Evolutionary conservation across 2,113 vertebrate genomes (phyloP), one percentile per base, ranked within the genome.

Genomic region (Tachuris rubrigastra): DNA sequence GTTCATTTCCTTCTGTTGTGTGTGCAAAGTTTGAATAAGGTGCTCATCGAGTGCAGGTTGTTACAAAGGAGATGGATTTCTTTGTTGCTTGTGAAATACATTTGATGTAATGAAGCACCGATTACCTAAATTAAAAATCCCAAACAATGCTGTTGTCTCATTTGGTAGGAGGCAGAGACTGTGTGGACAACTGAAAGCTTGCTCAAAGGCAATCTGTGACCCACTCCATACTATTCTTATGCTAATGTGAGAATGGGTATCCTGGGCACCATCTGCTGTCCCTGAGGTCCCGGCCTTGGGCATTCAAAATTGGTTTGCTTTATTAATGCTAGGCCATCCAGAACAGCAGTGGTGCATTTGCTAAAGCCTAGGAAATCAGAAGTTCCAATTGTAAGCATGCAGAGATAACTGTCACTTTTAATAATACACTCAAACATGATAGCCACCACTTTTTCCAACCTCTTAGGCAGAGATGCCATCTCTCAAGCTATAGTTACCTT

Each of bases 181-280:
- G 71, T 52, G 71, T 65, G 81, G 93, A 84, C 94, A 87, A 95
- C 35, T 35, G 90, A 78, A 95, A 97, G 80, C 79, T 94, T 94
- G 94, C 93, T 96, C 66, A 80, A 74, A 97, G 95, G 95, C 97
- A 95, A 85, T 94, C 72, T 95, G 97, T 95, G 95, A 93, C 91
- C 91, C 85, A 67, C 71, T 96, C 84, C 35, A 1, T 49, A 14
- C 91, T 87, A 96, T 96, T 97, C 87, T 95, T 59, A 97, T 97
- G 97, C 84, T 98, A 97, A 97, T 97, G 86, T 91, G 86, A 91
- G 91, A 85, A 85, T 94, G 76, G 95, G 86, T 81, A n/a, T 97
- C 96, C 96, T 94, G 93, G 90, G 73, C 79, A 92, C 97, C 97
- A 98, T 98, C 97, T 98, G 97, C 95, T 96, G 52, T 95, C 95